Conservation (phyloP, 2,888 invertebrate species). For the Drosophila subsilvestris region DNA sequence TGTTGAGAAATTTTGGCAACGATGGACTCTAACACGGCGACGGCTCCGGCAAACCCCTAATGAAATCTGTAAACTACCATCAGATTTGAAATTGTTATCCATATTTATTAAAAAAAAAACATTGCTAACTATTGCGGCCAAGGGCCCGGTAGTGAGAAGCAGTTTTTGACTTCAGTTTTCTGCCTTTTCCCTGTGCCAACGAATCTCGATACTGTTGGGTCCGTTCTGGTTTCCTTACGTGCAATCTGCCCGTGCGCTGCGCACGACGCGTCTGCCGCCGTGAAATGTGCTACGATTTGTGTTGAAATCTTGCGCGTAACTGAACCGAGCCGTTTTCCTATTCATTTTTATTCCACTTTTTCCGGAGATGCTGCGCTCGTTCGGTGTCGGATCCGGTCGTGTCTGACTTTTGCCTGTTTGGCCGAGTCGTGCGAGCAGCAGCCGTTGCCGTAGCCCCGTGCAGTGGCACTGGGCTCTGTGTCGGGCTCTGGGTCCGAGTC, state of each 20-base stretch:
- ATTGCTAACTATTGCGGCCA: background rate
- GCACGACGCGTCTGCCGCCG: slow-evolving; percentile 66
- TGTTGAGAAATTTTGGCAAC: slow-evolving; percentile 44
- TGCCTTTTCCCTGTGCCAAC: slow-evolving; percentile 35
- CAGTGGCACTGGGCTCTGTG: slow-evolving; percentile 59
- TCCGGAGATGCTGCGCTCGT: slow-evolving; percentile 31
- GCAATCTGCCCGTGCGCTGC: slow-evolving; percentile 60
- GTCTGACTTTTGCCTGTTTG: background rate
- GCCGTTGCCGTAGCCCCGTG: slow-evolving; percentile 50
- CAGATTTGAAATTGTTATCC: background rate
- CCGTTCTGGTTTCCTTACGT: slow-evolving; percentile 45
- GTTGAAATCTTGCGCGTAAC: slow-evolving; percentile 80
- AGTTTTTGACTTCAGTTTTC: slow-evolving; percentile 13
- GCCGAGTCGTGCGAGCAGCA: slow-evolving; percentile 16
- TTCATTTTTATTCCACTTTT: slow-evolving; percentile 23
- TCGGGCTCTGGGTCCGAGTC: slow-evolving; percentile 56
- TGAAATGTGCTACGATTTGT: slow-evolving; percentile 69
- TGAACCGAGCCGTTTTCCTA: slow-evolving; percentile 51
- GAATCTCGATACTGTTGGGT: slow-evolving; percentile 46
- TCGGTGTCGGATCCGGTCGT: slow-evolving; percentile 33
- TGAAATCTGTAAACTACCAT: background rate
- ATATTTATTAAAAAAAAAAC: background rate
- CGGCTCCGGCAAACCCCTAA: background rate
- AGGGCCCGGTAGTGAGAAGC: background rate
- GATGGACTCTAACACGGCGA: background rate